Evolutionary conservation across 1,140 invertebrate species (phyloP).

Genomic region (Dendroctonus ponderosae): DNA sequence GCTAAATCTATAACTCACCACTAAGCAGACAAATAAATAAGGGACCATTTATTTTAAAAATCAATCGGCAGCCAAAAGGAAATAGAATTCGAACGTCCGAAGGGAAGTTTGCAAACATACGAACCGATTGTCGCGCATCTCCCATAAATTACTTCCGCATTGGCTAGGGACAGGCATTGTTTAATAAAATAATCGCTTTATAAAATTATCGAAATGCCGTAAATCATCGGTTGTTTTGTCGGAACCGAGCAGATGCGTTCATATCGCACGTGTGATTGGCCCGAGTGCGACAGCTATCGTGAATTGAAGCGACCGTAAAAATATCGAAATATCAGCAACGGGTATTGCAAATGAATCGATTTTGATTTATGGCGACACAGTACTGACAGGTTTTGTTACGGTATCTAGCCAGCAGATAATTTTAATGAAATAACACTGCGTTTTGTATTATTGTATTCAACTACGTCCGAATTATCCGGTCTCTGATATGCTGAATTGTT

Average conservation of each 20-base stretch:
- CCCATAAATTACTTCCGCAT: conserved; percentile 40
- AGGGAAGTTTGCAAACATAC: conserved; percentile 32
- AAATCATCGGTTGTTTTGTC: conserved; percentile 43
- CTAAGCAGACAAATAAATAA: conserved; percentile 1
- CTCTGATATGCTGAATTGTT: too few relatives aligned
- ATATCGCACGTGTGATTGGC: conserved; percentile 34
- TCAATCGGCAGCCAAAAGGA: conserved; percentile 21
- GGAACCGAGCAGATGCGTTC: conserved; percentile 46
- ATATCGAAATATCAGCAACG: conserved; percentile 33
- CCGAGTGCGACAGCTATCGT: conserved; percentile 24
- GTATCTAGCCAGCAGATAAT: conserved; percentile 10
- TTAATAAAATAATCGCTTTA: conserved; percentile 48
- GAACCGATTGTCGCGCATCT: conserved; percentile 39
- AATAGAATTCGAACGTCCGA: conserved; percentile 24
- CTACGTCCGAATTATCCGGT: too few relatives aligned
- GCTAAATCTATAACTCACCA: not conserved
- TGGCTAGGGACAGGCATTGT: conserved; percentile 38
- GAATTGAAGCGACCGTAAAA: conserved; percentile 31
- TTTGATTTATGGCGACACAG: conserved; percentile 26
- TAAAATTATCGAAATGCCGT: conserved; percentile 47
- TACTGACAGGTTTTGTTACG: conserved; percentile 24
- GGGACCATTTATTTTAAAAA: conserved; percentile 22
- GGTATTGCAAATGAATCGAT: conserved; percentile 31
- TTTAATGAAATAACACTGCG: conserved; percentile 30
- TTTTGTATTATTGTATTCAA: conserved; percentile 5